These are phyloP conservation scores for Machaerirhynchus nigripectus DNA, from an alignment of 2,113 vertebrate species.

Conservation along the genomic window DNA sequence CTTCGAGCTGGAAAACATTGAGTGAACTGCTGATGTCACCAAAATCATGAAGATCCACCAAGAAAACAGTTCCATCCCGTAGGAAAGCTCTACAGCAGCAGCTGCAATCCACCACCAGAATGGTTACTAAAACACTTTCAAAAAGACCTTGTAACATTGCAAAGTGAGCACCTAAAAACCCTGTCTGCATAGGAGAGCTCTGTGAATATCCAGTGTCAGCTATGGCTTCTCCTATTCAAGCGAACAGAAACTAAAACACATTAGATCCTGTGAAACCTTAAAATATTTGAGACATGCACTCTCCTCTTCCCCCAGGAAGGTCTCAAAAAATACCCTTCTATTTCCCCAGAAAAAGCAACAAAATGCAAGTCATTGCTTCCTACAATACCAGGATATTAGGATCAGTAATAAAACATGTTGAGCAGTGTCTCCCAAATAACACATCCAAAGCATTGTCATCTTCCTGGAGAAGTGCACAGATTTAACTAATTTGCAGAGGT, in stretches of 20 bases:
- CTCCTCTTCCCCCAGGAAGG: background rate
- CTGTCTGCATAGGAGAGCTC: background rate
- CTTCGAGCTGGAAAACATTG: constrained; percentile 81
- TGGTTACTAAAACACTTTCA: background rate
- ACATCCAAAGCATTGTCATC: background rate
- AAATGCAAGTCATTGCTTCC: background rate
- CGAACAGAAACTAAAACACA: background rate
- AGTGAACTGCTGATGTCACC: background rate
- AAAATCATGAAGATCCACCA: background rate
- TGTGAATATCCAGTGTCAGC: background rate
- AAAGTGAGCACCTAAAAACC: background rate
- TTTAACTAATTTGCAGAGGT: background rate
- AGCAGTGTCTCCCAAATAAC: background rate
- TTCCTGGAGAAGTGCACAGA: background rate
- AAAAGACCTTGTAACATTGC: background rate
- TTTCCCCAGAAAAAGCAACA: background rate
- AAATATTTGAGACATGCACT: background rate
- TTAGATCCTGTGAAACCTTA: background rate
- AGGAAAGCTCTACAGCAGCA: background rate
- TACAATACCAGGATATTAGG: background rate
- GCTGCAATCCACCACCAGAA: background rate
- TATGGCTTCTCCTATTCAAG: background rate
- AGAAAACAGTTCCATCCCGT: background rate
- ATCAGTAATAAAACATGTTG: background rate
- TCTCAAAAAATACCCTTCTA: background rate